Conservation (phyloP, 2,113 vertebrate species). For the Misgurnus mizolepis region DNA sequence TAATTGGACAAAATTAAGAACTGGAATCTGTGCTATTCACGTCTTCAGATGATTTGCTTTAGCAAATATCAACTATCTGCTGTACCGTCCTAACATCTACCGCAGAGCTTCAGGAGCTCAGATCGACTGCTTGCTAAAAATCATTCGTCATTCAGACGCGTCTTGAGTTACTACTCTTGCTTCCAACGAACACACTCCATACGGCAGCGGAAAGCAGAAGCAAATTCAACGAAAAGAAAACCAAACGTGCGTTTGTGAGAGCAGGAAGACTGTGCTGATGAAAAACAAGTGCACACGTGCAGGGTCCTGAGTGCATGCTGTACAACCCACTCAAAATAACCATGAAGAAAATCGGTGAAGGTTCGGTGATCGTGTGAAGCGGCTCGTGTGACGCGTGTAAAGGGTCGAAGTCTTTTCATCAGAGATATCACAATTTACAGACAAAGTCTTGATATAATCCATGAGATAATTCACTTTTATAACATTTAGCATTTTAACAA, state of each 20-base stretch:
- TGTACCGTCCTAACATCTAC: background rate
- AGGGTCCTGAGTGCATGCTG: conserved; percentile 56
- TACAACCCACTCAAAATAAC: background rate
- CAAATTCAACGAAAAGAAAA: background rate
- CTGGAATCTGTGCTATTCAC: conserved; percentile 24
- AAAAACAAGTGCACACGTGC: conserved; percentile 57
- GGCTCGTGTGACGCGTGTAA: conserved; percentile 27
- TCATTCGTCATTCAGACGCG: background rate
- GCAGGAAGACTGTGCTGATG: conserved; percentile 52
- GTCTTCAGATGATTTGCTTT: background rate
- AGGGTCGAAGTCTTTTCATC: conserved; percentile 55
- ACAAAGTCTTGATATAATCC: conserved; percentile 71
- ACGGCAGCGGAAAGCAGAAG: background rate
- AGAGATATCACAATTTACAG: conserved; percentile 69
- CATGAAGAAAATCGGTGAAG: background rate
- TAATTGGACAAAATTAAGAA: background rate
- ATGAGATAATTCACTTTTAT: conserved; percentile 61
- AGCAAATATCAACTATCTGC: background rate
- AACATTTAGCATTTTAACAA: conserved; percentile 61
- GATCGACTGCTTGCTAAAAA: background rate
- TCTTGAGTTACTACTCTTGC: background rate
- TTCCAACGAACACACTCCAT: background rate
- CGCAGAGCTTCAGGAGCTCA: background rate
- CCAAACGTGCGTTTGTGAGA: background rate
- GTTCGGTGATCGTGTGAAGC: conserved; percentile 1